These are phyloP conservation scores for Phrynocephalus vlangalii DNA, from an alignment of 2,797 vertebrate species.

Conservation along the genomic window DNA sequence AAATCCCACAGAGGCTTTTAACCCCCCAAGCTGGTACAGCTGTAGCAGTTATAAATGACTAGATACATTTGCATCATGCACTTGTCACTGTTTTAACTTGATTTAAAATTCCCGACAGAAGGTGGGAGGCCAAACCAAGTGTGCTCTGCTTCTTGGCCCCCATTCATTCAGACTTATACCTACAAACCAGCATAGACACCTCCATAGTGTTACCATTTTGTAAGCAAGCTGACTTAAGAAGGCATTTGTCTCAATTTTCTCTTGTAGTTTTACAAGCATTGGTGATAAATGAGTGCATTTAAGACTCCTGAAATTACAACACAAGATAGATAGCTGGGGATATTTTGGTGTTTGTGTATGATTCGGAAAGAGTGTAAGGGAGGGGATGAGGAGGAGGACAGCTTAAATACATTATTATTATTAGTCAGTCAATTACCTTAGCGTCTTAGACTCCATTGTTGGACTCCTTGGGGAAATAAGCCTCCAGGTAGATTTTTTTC, in stretches of 20 bases:
- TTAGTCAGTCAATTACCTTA: conserved; percentile 79
- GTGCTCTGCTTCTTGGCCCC: conserved; percentile 31
- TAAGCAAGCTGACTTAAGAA: conserved; percentile 63
- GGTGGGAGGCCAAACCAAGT: conserved; percentile 49
- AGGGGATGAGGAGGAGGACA: conserved; percentile 41
- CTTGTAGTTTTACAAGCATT: conserved; percentile 64
- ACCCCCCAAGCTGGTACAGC: conserved; percentile 72
- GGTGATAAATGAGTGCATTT: conserved; percentile 77
- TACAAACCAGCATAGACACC: conserved; percentile 21
- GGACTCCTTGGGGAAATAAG: neutral
- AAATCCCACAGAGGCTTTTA: conserved; percentile 73
- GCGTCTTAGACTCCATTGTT: neutral
- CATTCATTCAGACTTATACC: conserved; percentile 39
- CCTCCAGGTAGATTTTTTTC: neutral
- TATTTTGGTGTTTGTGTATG: conserved; percentile 25
- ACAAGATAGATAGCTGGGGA: conserved; percentile 81
- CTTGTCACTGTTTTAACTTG: conserved; percentile 79
- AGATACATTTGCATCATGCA: conserved; percentile 83
- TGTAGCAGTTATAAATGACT: conserved; percentile 77
- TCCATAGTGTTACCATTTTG: conserved; percentile 48
- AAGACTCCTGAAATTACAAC: conserved; percentile 88
- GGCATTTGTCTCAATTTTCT: conserved; percentile 70
- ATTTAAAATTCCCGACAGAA: conserved; percentile 74
- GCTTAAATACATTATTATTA: conserved; percentile 78
- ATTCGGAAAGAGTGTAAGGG: conserved; percentile 3